phyloP scores from a whole-genome alignment of 2,113 vertebrate genomes.

The Oryzias curvinotus region DNA sequence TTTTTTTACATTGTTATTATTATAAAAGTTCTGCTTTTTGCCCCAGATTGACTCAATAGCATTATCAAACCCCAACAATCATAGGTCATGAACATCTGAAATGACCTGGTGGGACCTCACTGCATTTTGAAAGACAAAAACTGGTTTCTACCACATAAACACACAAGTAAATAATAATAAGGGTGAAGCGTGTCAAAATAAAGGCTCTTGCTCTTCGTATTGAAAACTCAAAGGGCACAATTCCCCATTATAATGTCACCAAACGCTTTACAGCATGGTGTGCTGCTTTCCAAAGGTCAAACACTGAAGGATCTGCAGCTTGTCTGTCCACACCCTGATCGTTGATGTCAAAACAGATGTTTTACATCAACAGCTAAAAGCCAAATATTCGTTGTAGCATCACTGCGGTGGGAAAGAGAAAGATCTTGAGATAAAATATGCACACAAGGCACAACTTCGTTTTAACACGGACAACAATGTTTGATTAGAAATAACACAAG shows the following conservation, averaged over 20 bases:
- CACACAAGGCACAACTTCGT: no score
- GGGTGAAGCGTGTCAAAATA: neutral
- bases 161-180: no score
- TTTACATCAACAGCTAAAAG: constrained; percentile 38
- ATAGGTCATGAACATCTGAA: no score
- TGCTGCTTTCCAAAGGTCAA: neutral
- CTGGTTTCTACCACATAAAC: no score
- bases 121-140: no score
- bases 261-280: neutral
- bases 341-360: constrained; percentile 41
- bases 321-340: constrained; percentile 24
- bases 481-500: neutral
- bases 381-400: constrained; percentile 43
- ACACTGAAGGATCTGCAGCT: constrained; percentile 5
- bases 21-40: no score
- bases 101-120: no score
- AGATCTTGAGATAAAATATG: constrained; percentile 10
- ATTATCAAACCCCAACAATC: no score
- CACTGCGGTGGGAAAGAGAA: constrained; percentile 8
- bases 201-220: neutral
- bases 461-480: neutral
- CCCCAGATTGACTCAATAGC: no score
- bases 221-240: neutral
- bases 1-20: no score
- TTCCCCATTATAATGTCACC: constrained; percentile 4